These are phyloP conservation scores for Drosophila insularis DNA, from an alignment of 1,140 invertebrate genomes.

Conservation along the genomic window DNA sequence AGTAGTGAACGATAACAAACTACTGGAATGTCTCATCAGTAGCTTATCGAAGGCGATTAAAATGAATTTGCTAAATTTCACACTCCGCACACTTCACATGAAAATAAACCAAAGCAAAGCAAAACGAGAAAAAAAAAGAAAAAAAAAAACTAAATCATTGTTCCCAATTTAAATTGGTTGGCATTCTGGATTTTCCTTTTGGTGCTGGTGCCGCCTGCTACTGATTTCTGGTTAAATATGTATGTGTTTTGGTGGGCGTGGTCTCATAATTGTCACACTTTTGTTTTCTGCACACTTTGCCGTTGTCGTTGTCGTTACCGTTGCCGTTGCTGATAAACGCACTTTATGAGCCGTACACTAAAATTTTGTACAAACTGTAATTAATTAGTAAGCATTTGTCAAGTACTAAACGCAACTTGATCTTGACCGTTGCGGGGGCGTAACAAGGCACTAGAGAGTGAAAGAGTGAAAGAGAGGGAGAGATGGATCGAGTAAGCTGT, in stretches of 20 bases:
- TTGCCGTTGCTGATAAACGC: conserved; percentile 58
- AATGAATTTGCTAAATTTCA: conserved; percentile 79
- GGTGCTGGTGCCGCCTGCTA: background rate
- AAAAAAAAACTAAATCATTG: background rate
- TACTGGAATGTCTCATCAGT: conserved; percentile 20
- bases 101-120: conserved; percentile 55
- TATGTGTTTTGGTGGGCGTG: conserved; percentile 25
- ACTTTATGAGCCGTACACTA: conserved; percentile 79
- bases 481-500: background rate
- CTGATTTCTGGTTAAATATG: background rate
- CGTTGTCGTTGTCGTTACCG: conserved; percentile 17
- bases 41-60: conserved; percentile 68
- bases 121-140: background rate
- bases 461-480: background rate
- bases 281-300: conserved; percentile 71
- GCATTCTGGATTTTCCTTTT: background rate
- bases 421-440: background rate
- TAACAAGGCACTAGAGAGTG: background rate
- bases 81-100: conserved; percentile 66
- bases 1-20: conserved; percentile 34
- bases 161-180: background rate
- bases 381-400: conserved; percentile 83
- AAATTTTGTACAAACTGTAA: conserved; percentile 82
- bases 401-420: conserved; percentile 72
- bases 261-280: conserved; percentile 57